Evolutionary conservation across 2,797 vertebrate species (phyloP).

Genomic region (Anguilla obscura): DNA sequence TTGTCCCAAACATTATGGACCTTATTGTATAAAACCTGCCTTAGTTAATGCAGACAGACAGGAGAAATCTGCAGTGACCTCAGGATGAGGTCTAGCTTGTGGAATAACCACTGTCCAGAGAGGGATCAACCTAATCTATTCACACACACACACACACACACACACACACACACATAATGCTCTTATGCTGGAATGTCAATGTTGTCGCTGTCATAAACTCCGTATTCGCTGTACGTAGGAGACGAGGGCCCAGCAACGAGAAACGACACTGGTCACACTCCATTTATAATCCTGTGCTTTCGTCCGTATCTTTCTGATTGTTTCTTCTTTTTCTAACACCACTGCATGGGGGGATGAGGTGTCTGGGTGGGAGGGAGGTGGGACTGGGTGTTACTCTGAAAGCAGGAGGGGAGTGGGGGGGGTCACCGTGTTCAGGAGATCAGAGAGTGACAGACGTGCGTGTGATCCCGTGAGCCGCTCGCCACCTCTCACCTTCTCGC

Average conservation of each 20-base stretch:
- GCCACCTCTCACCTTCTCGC: background rate
- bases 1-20: no score
- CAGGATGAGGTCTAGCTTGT: background rate
- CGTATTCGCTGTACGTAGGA: background rate
- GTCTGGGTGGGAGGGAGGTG: background rate
- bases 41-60: background rate
- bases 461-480: background rate
- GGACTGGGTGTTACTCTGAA: background rate
- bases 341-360: background rate
- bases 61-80: background rate
- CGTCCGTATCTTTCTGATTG: background rate
- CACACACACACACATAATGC: background rate
- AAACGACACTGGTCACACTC: background rate
- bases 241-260: background rate
- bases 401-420: background rate
- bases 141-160: constrained; percentile 10
- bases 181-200: background rate
- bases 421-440: background rate
- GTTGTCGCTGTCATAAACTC: background rate
- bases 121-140: constrained; percentile 9
- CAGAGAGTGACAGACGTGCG: background rate
- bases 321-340: no score
- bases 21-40: background rate
- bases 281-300: background rate
- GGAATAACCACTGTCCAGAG: background rate